phyloP scores from a whole-genome alignment of 2,113 vertebrate species.

The Amphiprion percula region DNA sequence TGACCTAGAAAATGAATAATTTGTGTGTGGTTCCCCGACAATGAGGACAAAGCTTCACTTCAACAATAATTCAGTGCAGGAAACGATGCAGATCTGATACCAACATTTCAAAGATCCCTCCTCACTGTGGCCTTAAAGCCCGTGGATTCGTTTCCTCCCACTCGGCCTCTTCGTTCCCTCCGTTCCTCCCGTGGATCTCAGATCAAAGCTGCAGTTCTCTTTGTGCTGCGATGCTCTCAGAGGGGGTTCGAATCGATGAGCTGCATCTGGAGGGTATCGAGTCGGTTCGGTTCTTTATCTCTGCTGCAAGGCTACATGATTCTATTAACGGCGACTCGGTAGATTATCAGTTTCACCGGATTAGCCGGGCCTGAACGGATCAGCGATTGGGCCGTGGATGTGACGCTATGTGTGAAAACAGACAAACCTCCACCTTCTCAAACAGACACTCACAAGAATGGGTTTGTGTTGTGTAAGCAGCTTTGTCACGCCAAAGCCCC shows the following conservation, averaged over 20 bases:
- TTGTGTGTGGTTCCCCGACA: not conserved
- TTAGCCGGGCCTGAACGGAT: conserved; percentile 56
- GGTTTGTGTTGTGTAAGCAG: conserved; percentile 66
- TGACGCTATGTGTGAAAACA: conserved; percentile 3
- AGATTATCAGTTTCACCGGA: conserved; percentile 58
- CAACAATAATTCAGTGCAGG: not conserved
- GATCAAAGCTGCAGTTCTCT: conserved; percentile 62
- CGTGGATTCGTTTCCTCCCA: conserved; percentile 22
- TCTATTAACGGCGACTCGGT: conserved; percentile 50
- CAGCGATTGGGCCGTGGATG: conserved; percentile 4
- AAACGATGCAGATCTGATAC: not conserved
- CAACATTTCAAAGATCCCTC: conserved; percentile 15
- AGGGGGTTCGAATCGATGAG: conserved; percentile 47
- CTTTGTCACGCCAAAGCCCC: conserved; percentile 64
- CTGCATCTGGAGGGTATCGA: conserved; percentile 55
- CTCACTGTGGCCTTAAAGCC: not conserved
- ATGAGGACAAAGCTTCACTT: not conserved
- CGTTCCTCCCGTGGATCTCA: conserved; percentile 45
- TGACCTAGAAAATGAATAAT: no score
- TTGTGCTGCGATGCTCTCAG: conserved; percentile 55
- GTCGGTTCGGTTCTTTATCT: conserved; percentile 40
- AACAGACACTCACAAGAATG: conserved; percentile 13
- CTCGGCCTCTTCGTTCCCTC: not conserved
- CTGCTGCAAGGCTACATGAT: conserved; percentile 30
- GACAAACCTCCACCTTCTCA: not conserved